A percentile compares a stretch with the other conserved stretches of the same genome.
These are phyloP conservation scores for Abramis brama DNA, from an alignment of 2,113 vertebrate species.

Conservation along the genomic window DNA sequence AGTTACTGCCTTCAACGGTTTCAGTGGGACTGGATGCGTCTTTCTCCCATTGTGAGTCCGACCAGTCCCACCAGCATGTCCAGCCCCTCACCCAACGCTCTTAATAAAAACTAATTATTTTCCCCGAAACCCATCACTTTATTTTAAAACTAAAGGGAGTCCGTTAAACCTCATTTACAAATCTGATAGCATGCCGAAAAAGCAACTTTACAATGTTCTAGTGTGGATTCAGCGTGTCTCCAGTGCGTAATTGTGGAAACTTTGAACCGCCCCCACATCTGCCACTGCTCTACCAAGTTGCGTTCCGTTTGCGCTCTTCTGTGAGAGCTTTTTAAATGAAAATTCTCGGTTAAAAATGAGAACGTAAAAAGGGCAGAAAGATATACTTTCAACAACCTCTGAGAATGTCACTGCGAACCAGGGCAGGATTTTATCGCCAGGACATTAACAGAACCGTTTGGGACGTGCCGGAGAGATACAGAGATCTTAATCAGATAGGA, in stretches of 20 bases:
- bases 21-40: slow-evolving; percentile 40
- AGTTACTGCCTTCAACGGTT: slow-evolving; percentile 40
- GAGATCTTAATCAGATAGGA: slow-evolving; percentile 86
- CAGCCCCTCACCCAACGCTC: background rate
- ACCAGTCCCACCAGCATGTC: slow-evolving; percentile 13
- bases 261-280: slow-evolving; percentile 3
- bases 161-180: background rate
- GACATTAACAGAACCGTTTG: slow-evolving; percentile 88
- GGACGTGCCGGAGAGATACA: slow-evolving; percentile 88
- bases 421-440: slow-evolving; percentile 84
- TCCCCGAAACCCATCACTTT: background rate
- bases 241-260: slow-evolving; percentile 9
- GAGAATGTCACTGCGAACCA: slow-evolving; percentile 69
- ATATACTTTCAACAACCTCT: background rate
- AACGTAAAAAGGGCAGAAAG: background rate
- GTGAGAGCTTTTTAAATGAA: background rate
- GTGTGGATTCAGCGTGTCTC: background rate
- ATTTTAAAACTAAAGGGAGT: background rate
- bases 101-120: background rate
- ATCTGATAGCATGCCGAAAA: background rate
- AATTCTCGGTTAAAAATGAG: background rate
- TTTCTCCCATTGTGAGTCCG: slow-evolving; percentile 17
- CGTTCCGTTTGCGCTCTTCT: background rate
- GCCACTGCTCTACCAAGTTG: background rate
- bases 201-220: background rate